These are phyloP conservation scores for Corythaeola cristata DNA, from an alignment of 2,113 vertebrate genomes.

Conservation along the genomic window DNA sequence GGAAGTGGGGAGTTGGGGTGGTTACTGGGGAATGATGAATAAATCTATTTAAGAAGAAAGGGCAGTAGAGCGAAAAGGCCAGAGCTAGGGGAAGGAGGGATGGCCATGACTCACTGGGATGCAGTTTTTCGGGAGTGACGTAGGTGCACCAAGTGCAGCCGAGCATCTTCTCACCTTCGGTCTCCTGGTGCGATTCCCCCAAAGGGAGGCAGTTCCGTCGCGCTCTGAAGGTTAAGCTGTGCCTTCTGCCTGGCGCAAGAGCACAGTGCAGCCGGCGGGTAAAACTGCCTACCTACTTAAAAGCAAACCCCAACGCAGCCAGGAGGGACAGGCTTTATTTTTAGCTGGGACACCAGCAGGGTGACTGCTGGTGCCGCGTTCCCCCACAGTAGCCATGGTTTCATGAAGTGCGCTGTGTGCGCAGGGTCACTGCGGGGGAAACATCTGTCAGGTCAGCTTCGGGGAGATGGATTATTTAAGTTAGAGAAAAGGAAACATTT, in stretches of 20 bases:
- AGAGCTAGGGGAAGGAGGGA: neutral
- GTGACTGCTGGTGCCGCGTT: conserved; percentile 64
- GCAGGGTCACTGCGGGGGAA: conserved; percentile 2
- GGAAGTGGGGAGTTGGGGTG: neutral
- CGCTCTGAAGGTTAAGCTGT: conserved; percentile 55
- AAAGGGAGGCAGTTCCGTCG: neutral
- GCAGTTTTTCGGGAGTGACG: neutral
- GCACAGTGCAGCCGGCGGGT: conserved; percentile 12
- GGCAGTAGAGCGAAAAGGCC: neutral
- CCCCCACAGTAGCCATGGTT: conserved; percentile 48
- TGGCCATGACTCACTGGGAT: neutral
- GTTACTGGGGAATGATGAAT: neutral
- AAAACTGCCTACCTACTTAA: conserved; percentile 63
- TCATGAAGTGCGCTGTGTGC: conserved; percentile 10
- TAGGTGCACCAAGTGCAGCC: neutral
- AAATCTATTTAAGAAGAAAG: neutral
- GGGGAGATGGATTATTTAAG: conserved; percentile 58
- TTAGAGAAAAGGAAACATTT: conserved; percentile 37
- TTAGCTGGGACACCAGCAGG: conserved; percentile 62
- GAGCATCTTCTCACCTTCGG: conserved; percentile 28
- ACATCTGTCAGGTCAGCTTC: conserved; percentile 66
- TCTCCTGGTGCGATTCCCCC: neutral
- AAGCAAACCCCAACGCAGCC: conserved; percentile 60
- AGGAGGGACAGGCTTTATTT: conserved; percentile 67
- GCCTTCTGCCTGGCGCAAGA: conserved; percentile 44